These are phyloP conservation scores for Octodonta nipae DNA, from an alignment of 2,888 invertebrate genomes.

Conservation along the genomic window DNA sequence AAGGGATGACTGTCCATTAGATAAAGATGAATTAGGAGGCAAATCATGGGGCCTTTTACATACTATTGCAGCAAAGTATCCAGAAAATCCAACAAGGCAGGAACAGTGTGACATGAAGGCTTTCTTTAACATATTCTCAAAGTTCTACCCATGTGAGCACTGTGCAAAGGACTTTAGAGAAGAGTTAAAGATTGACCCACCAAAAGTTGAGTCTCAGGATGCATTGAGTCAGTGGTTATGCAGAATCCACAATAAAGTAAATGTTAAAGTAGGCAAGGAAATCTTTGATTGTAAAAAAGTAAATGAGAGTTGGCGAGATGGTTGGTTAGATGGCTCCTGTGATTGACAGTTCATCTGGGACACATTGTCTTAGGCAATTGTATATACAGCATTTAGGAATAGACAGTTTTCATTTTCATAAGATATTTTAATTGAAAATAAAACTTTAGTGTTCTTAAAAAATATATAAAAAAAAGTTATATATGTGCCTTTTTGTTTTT, in stretches of 20 bases:
- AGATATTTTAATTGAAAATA: too few relatives aligned
- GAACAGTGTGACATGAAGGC: constrained; percentile 63
- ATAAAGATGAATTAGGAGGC: constrained; percentile 61
- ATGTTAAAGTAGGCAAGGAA: constrained; percentile 77
- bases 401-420: too few relatives aligned
- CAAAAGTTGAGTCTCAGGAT: constrained; percentile 53
- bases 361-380: too few relatives aligned
- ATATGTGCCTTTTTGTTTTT: too few relatives aligned
- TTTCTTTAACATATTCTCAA: constrained; percentile 73
- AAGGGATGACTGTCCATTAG: constrained; percentile 55
- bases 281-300: constrained; percentile 82
- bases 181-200: constrained; percentile 63
- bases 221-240: constrained; percentile 81
- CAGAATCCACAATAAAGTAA: constrained; percentile 81
- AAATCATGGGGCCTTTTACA: constrained; percentile 90
- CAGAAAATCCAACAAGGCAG: constrained; percentile 59
- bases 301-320: constrained; percentile 87
- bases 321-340: constrained; percentile 89
- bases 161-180: constrained; percentile 79
- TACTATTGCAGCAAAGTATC: constrained; percentile 91
- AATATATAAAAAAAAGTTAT: too few relatives aligned
- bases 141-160: constrained; percentile 82
- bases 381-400: too few relatives aligned
- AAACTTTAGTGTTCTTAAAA: too few relatives aligned
- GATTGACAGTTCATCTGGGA: too few relatives aligned